These are phyloP conservation scores for Leucosticte australis DNA, from an alignment of 2,113 vertebrate species.

Conservation along the genomic window DNA sequence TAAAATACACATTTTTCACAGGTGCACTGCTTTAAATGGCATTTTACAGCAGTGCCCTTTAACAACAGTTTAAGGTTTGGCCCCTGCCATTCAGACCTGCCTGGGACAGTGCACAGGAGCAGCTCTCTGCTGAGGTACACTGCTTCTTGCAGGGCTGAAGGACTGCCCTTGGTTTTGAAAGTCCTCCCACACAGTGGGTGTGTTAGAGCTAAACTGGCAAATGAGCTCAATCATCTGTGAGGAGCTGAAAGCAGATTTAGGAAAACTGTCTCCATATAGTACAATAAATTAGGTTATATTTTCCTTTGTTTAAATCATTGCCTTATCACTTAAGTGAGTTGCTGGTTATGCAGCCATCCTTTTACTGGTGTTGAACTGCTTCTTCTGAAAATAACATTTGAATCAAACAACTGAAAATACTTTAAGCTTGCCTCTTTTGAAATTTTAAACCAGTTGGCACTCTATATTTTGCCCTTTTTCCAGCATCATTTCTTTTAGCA, in stretches of 20 bases:
- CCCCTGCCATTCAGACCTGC: background rate
- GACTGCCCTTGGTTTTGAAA: background rate
- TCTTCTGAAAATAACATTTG: background rate
- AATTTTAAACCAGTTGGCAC: background rate
- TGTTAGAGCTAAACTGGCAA: background rate
- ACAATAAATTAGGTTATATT: background rate
- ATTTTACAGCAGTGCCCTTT: background rate
- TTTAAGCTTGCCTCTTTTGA: background rate
- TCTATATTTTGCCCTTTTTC: background rate
- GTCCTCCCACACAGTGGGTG: background rate
- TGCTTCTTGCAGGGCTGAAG: background rate
- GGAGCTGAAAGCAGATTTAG: background rate
- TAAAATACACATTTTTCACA: no score
- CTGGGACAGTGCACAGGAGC: background rate
- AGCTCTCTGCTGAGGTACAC: background rate
- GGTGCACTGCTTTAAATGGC: background rate
- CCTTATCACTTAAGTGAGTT: background rate
- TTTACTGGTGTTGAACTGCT: background rate
- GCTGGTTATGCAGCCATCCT: background rate
- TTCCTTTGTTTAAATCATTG: background rate
- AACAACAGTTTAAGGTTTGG: background rate
- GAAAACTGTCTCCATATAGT: background rate
- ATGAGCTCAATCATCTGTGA: fast-evolving
- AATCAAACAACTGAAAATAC: background rate
- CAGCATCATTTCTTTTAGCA: background rate